Base-by-base conservation (phyloP, 1,140 invertebrate genomes). In the Argopecten irradians region DNA sequence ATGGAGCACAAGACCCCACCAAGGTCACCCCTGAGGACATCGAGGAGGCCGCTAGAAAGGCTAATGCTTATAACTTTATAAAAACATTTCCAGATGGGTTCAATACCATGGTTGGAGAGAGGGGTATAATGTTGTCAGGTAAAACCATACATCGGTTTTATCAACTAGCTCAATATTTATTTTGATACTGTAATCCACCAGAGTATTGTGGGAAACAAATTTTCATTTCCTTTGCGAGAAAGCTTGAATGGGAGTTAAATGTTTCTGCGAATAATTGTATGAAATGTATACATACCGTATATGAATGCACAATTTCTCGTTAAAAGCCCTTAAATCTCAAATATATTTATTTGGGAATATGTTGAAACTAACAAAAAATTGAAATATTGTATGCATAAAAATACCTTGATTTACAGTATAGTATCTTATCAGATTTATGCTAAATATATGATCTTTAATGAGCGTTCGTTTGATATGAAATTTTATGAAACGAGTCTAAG, bases 31-130 rank as follows among this genome's bases (percentile, higher is more conserved):
- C 92, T 34, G 93, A 94, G 16, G 91, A 95, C 33, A 93, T 95
- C 32, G 88, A 92, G 22, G 91, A 95, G 43, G 96, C 95, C 83
- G 96, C 96, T 11, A 92, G 93, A 83, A 93, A 96, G 91, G 94
- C 96, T 11, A 96, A 96, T 93, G 95, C 94, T 34, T 93, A 92
- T 71, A 91, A 95, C 35, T 96, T 96, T 90, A 95, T 96, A 28
- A 85, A 91, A 28, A 90, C 90, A 36, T 96, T 96, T 91, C 96
- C 96, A 19, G 83, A 96, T 1, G 94, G 95, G 34, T 96, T 96
- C 87, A 93, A 96, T 86, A 96, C 96, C 16, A 28, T 96, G 86
- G 95, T 96, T 35, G 96, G 96, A 36, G 96, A 96, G 91, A 94
- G 95, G 85, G 96, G 96, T 34, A 89, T 95, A 5, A 95, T 95